Evolutionary conservation across 2,888 invertebrate species (phyloP).

Genomic region (Dryobota labecula): DNA sequence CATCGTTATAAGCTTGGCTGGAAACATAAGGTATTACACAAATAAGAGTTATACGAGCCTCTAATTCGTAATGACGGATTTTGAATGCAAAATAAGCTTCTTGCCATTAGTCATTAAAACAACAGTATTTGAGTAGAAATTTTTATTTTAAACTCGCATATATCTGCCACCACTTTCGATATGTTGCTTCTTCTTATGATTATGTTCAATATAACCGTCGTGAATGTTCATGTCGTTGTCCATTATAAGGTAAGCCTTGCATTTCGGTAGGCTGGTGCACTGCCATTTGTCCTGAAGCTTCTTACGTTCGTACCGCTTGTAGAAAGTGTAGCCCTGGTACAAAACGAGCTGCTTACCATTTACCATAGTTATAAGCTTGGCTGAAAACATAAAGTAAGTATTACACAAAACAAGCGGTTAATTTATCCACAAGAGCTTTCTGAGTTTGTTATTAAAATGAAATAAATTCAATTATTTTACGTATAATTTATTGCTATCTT

Average conservation of each 20-base stretch:
- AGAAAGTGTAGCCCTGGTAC: conserved; percentile 59
- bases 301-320: conserved; percentile 43
- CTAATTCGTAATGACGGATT: neutral
- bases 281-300: conserved; percentile 52
- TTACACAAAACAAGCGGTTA: neutral
- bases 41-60: neutral
- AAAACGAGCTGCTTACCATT: conserved; percentile 50
- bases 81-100: neutral
- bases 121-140: neutral
- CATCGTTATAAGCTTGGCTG: conserved; percentile 56
- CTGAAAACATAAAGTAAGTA: conserved; percentile 40
- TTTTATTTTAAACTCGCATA: conserved; percentile 35
- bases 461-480: neutral
- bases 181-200: conserved; percentile 40
- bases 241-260: conserved; percentile 45
- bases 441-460: neutral
- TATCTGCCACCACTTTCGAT: conserved; percentile 38
- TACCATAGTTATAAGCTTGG: conserved; percentile 51
- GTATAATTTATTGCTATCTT: neutral
- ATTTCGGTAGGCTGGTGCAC: conserved; percentile 55
- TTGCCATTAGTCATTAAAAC: conserved; percentile 19
- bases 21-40: conserved; percentile 18
- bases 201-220: conserved; percentile 34
- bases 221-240: conserved; percentile 30
- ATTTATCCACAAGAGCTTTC: neutral